Evolutionary conservation across 2,113 vertebrate species (phyloP).

Genomic region (Hemicordylus capensis): DNA sequence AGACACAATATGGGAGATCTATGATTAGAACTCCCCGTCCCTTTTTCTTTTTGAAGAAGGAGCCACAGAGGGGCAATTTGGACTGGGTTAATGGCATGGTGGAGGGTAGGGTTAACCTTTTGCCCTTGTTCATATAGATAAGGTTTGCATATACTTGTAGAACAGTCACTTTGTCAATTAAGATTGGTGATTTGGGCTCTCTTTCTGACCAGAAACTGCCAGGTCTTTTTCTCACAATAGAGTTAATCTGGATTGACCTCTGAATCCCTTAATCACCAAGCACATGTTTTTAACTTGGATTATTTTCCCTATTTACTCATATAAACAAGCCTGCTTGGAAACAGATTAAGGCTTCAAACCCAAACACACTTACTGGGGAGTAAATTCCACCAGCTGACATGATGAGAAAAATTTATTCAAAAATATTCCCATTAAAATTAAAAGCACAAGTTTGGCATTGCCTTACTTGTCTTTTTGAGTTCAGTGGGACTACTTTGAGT

Average conservation of each 20-base stretch:
- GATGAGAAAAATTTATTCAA: no score
- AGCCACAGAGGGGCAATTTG: no score
- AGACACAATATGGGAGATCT: no score
- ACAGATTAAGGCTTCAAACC: neutral
- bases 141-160: constrained; percentile 37
- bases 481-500: neutral
- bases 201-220: neutral
- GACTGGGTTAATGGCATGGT: no score
- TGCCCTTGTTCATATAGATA: neutral
- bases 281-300: constrained; percentile 4
- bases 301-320: neutral
- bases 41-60: no score
- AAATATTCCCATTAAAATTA: no score
- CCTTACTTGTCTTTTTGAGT: neutral
- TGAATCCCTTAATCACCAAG: neutral
- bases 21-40: no score
- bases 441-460: no score
- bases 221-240: neutral
- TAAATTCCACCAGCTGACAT: no score
- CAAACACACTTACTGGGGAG: neutral
- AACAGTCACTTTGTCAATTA: constrained; percentile 42
- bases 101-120: no score
- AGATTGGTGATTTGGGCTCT: constrained; percentile 20
- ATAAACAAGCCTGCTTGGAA: neutral
- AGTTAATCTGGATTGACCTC: constrained; percentile 4